These are phyloP conservation scores for Margaritifera margaritifera DNA, from an alignment of 2,888 invertebrate species.

Conservation along the genomic window DNA sequence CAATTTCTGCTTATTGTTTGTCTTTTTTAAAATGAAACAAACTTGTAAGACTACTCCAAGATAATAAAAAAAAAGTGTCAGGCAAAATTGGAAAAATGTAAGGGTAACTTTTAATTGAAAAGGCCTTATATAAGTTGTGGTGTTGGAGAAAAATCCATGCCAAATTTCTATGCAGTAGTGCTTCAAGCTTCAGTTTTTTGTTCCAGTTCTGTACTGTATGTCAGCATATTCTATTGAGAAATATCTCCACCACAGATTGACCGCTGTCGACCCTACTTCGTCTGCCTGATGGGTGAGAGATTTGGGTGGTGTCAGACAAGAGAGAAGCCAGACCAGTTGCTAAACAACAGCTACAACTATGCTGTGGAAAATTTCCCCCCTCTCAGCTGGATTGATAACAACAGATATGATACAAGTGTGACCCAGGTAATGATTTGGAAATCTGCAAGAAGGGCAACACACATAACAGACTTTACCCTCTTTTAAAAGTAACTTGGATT, in stretches of 20 bases:
- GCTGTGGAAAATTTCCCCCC: constrained; percentile 49
- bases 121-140: too few species aligned
- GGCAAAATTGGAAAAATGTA: too few species aligned
- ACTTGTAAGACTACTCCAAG: too few species aligned
- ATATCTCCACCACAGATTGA: constrained; percentile 46
- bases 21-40: too few species aligned
- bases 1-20: too few species aligned
- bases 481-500: background rate
- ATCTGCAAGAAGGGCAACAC: background rate
- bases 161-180: too few species aligned
- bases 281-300: constrained; percentile 61
- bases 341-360: constrained; percentile 49
- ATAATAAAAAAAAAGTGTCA: too few species aligned
- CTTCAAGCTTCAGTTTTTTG: too few species aligned
- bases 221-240: too few species aligned
- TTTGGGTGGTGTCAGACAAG: constrained; percentile 59
- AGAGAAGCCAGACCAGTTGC: constrained; percentile 41
- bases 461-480: background rate
- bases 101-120: too few species aligned
- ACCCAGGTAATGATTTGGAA: constrained; percentile 43
- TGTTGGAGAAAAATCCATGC: too few species aligned
- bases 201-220: too few species aligned
- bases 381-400: constrained; percentile 50
- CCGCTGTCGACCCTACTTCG: constrained; percentile 60
- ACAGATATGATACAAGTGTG: constrained; percentile 53